Percentiles rank a stretch among this genome's conserved stretches.
These are phyloP conservation scores for Bellardia pandia DNA, from an alignment of 2,888 invertebrate genomes.

Conservation along the genomic window DNA sequence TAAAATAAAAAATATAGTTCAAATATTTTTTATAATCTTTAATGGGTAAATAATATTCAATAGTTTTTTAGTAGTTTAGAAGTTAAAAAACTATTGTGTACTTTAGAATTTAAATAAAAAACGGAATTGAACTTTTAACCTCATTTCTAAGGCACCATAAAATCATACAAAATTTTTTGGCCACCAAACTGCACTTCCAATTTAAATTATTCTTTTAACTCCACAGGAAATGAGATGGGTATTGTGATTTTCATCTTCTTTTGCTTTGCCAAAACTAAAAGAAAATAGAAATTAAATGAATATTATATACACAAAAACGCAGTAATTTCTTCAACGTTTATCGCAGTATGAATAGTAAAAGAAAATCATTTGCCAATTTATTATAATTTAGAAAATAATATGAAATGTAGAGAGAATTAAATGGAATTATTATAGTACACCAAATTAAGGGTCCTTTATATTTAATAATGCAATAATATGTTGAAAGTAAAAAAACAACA, in stretches of 20 bases:
- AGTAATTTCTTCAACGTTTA: slow-evolving; percentile 66
- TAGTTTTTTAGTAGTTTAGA: background rate
- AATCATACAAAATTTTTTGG: slow-evolving; percentile 57
- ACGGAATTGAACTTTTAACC: slow-evolving; percentile 70
- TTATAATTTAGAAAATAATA: slow-evolving; percentile 37
- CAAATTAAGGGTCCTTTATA: slow-evolving; percentile 58
- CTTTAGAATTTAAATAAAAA: slow-evolving; percentile 40
- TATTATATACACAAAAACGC: slow-evolving; percentile 36
- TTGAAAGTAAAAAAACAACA: background rate
- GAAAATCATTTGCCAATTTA: slow-evolving; percentile 55
- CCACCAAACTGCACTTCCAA: slow-evolving; percentile 50
- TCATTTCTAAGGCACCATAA: slow-evolving; percentile 68
- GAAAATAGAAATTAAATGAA: slow-evolving; percentile 31
- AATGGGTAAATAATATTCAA: background rate
- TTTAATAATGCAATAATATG: slow-evolving; percentile 9
- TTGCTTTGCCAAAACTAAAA: slow-evolving; percentile 30
- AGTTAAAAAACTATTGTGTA: background rate
- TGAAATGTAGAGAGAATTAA: slow-evolving; percentile 24
- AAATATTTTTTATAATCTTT: too few relatives aligned
- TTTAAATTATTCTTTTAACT: slow-evolving; percentile 62
- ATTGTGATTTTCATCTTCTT: slow-evolving; percentile 54
- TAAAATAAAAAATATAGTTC: too few relatives aligned
- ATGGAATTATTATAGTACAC: slow-evolving; percentile 47
- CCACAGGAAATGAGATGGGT: slow-evolving; percentile 67
- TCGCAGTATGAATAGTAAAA: slow-evolving; percentile 50